Conservation (phyloP, 1,140 invertebrate species). For the Drosophila novamexicana region DNA sequence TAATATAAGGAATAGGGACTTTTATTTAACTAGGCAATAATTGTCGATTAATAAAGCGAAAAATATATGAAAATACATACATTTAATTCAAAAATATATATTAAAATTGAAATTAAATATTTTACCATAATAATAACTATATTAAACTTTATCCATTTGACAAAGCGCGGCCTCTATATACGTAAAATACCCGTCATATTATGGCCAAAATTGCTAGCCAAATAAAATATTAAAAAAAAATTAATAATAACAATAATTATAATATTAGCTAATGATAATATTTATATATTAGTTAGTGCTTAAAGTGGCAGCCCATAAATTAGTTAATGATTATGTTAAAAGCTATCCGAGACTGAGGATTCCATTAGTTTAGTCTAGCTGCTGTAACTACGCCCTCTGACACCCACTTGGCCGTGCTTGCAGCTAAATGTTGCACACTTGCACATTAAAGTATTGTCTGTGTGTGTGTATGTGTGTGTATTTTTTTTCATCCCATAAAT, state of each 20-base stretch:
- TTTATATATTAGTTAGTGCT: not conserved
- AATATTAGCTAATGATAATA: not conserved
- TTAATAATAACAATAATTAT: not conserved
- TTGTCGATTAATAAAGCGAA: too few species aligned
- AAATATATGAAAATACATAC: too few species aligned
- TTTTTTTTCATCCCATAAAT: constrained; percentile 56
- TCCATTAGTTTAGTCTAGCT: constrained; percentile 4
- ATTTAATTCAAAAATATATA: too few species aligned
- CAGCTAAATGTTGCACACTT: constrained; percentile 43
- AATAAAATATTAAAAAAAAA: not conserved
- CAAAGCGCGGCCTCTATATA: too few species aligned
- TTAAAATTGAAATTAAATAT: too few species aligned
- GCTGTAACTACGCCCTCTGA: not conserved
- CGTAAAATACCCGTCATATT: too few species aligned
- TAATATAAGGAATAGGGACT: too few species aligned
- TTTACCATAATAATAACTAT: too few species aligned
- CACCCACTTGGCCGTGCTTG: not conserved
- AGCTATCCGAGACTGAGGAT: not conserved
- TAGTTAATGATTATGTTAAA: not conserved
- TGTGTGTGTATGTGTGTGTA: constrained; percentile 33
- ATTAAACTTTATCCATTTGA: too few species aligned
- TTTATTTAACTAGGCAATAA: too few species aligned
- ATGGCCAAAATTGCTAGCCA: too few species aligned
- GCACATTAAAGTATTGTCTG: constrained; percentile 40
- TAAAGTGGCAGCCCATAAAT: not conserved